Evolutionary conservation across 2,888 invertebrate species (phyloP).

Genomic region (Trachelus tabidus): DNA sequence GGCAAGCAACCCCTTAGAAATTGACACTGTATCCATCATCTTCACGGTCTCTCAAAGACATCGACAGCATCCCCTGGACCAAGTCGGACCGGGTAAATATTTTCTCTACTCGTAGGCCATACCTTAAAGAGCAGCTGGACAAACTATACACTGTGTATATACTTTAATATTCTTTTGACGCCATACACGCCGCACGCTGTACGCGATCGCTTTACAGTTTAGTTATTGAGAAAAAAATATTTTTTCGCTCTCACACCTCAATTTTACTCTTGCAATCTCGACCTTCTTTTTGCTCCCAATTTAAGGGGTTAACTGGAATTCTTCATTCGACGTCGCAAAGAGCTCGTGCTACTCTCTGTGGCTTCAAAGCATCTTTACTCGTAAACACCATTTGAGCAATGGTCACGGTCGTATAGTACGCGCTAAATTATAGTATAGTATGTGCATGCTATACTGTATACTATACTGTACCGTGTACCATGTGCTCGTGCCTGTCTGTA

Average conservation of each 20-base stretch:
- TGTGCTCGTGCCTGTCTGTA: background rate
- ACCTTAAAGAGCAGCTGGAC: background rate
- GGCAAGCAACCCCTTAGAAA: slow-evolving; percentile 19
- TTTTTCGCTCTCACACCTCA: background rate
- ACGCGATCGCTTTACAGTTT: background rate
- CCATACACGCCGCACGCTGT: background rate
- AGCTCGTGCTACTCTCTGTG: background rate
- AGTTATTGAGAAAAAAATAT: background rate
- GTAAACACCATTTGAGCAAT: background rate
- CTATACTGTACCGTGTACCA: background rate
- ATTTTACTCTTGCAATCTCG: background rate
- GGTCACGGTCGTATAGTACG: background rate
- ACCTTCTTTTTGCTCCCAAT: background rate
- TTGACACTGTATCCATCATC: slow-evolving; percentile 42
- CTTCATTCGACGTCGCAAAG: background rate
- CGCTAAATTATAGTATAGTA: background rate
- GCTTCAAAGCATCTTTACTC: background rate
- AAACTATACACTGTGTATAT: background rate
- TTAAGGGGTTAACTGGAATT: background rate
- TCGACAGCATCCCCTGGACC: slow-evolving; percentile 24
- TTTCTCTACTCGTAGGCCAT: slow-evolving; percentile 38
- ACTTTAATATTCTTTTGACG: background rate
- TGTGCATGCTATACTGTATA: background rate
- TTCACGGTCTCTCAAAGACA: slow-evolving; percentile 34
- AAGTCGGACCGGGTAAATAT: slow-evolving; percentile 42